Evolutionary conservation across 2,113 vertebrate genomes (phyloP).

Genomic region (Ibidorhyncha struthersii): DNA sequence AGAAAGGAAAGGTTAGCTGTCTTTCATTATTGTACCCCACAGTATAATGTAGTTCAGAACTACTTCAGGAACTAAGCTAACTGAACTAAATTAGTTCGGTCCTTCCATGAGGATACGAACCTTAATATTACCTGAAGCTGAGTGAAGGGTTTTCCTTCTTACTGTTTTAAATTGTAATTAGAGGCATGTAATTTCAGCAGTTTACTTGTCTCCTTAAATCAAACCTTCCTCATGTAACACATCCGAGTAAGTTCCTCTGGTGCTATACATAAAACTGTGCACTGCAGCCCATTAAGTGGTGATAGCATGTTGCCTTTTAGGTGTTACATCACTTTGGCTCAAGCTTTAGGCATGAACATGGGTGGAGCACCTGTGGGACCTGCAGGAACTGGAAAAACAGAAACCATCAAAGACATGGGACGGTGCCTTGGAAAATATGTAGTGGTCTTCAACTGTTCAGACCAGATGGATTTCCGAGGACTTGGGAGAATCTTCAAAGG

Average conservation of each 20-base stretch:
- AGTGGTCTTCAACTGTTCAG: slow-evolving; percentile 98
- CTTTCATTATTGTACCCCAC: background rate
- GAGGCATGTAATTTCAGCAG: background rate
- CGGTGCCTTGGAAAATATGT: slow-evolving; percentile 96
- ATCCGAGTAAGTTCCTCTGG: background rate
- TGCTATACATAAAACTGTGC: background rate
- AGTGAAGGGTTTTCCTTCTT: background rate
- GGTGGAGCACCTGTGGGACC: slow-evolving; percentile 95
- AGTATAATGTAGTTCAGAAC: background rate
- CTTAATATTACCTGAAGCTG: background rate
- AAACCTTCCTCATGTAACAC: background rate
- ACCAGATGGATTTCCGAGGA: slow-evolving; percentile 98
- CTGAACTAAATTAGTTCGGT: background rate
- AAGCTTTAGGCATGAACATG: slow-evolving; percentile 96
- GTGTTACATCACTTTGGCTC: slow-evolving; percentile 96
- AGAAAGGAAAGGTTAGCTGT: background rate
- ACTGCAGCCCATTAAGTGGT: background rate
- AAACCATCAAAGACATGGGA: slow-evolving; percentile 96
- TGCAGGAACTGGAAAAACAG: slow-evolving; percentile 96
- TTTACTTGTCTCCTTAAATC: background rate
- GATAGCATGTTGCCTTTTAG: slow-evolving; percentile 61
- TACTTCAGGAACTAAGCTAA: background rate
- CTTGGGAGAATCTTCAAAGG: slow-evolving; percentile 98
- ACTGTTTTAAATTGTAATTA: background rate
- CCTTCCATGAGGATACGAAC: background rate